Conservation (phyloP, 37 sponge, comb jelly and placozoan genomes). For the Chondrilla cf. caribensis region DNA sequence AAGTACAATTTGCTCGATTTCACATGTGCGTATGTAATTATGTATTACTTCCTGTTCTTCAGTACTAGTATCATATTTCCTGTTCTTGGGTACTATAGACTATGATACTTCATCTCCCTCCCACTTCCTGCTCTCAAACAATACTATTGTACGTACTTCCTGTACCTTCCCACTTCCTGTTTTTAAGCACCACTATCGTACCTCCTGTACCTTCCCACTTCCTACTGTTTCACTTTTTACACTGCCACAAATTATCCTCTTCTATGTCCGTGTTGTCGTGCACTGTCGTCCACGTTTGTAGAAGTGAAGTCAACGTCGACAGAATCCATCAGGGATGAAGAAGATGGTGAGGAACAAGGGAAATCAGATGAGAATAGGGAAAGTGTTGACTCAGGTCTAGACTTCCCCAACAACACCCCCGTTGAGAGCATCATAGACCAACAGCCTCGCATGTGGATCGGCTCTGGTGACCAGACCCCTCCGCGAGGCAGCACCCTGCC, state of each 20-base stretch:
- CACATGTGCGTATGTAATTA: no score
- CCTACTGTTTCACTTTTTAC: neutral
- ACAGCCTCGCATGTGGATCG: neutral
- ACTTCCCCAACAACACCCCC: constrained; percentile 7
- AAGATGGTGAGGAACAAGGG: neutral
- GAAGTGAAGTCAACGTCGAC: neutral
- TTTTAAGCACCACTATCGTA: neutral
- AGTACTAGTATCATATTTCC: no score
- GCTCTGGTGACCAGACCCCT: constrained; percentile 21
- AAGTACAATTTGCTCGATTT: no score
- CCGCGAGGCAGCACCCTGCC: constrained; percentile 1
- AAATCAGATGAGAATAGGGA: neutral
- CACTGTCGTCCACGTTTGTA: no score
- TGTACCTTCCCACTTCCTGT: no score
- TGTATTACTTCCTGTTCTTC: no score
- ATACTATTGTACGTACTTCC: no score
- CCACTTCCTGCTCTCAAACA: no score
- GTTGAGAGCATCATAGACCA: neutral
- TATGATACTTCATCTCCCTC: no score
- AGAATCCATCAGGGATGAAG: constrained; percentile 6
- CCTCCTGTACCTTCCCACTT: constrained; percentile 30
- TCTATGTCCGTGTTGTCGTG: no score
- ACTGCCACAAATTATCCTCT: neutral
- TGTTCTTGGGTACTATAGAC: no score
- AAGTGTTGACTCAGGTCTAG: constrained; percentile 15